Evolutionary conservation across 2,113 vertebrate species (phyloP).

Genomic region (Hepsetus odoe): DNA sequence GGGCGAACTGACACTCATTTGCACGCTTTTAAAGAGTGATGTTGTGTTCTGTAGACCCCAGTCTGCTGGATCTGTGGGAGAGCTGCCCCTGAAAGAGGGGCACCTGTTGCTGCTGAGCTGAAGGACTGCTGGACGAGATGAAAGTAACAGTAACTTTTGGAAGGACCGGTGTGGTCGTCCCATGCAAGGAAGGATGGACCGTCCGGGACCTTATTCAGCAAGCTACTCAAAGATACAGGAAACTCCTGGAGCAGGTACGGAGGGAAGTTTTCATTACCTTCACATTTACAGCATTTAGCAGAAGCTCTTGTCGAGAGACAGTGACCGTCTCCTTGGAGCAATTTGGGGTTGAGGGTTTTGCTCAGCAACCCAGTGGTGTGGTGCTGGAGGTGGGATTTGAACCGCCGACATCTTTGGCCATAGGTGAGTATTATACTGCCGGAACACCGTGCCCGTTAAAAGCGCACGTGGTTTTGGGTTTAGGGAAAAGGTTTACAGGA

Average conservation of each 20-base stretch:
- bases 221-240: slow-evolving; percentile 90
- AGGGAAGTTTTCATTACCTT: background rate
- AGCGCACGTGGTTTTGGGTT: too few species aligned
- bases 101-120: slow-evolving; percentile 41
- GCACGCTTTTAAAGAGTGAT: background rate
- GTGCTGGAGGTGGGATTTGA: too few species aligned
- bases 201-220: slow-evolving; percentile 90
- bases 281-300: too few species aligned
- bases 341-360: too few species aligned
- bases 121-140: slow-evolving; percentile 73
- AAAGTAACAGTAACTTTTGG: slow-evolving; percentile 95
- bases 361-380: too few species aligned
- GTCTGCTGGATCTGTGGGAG: background rate
- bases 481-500: too few species aligned
- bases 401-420: too few species aligned
- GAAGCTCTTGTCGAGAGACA: too few species aligned
- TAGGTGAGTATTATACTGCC: too few species aligned
- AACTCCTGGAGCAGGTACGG: slow-evolving; percentile 87
- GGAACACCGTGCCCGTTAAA: too few species aligned
- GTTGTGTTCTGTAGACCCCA: background rate
- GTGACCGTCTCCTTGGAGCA: too few species aligned
- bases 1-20: background rate
- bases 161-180: slow-evolving; percentile 89
- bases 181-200: slow-evolving; percentile 90
- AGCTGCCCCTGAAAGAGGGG: background rate